Base-by-base conservation (phyloP, 2,797 vertebrate species). In the Rhinatrema bivittatum region DNA sequence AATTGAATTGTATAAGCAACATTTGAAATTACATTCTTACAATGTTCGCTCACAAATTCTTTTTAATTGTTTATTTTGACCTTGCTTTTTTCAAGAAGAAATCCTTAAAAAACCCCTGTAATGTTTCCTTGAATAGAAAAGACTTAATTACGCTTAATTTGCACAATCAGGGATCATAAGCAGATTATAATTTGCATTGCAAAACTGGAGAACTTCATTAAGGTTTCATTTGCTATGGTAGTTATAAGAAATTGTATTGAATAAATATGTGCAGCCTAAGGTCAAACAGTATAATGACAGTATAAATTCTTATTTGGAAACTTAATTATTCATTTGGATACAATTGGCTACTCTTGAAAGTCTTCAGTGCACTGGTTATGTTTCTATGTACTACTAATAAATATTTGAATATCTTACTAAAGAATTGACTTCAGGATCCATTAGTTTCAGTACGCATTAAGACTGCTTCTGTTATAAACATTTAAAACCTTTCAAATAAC, bases 181-280 rank as follows among this genome's bases (percentile, higher is more conserved):
- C 38, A 56, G 37, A 52, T 58, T 60, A 60, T 46, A 60, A 72
- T 70, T 70, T 62, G 46, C 46, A 58, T 64, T 29, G 2, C 39
- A 60, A 53, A 68, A 46, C 4, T 20, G 14, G 36, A 33, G n/a
- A 27, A 7, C 7, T 25, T 41, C 32, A 28, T 45, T 36, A 42
- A 7, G 11, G 7, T 37, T 36, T 36, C 34, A 33, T 62, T 50
- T 23, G 18, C 2, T 15, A 20, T 9, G 16, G 30, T 33, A 5
- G 1, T 30, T 46, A 11, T 25, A 38, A 53, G 56, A 40, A 44
- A 50, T 38, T 19, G 1, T 26, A 32, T 20, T 35, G 29, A 46
- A 41, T 52, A 42, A 53, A 19, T 35, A 32, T 40, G 28, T 10
- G 3, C 24, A 29, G 35, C 20, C 25, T 52, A 41, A 50, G 25